Evolutionary conservation across 2,888 invertebrate genomes (phyloP), one percentile per base, ranked within the genome.

Genomic region (Drosophila limbata): DNA sequence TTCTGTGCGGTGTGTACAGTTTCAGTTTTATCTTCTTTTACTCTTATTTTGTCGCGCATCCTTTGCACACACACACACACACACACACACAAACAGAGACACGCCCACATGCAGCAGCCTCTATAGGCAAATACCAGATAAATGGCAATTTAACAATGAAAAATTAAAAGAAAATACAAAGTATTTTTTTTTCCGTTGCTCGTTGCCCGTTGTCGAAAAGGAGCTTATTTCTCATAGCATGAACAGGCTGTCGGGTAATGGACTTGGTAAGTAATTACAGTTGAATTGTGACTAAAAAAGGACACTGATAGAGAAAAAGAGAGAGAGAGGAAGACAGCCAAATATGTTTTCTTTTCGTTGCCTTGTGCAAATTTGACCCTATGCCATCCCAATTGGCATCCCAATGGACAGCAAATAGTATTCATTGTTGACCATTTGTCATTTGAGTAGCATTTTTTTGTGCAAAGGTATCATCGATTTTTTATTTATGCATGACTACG

Each of bases 141-240:
- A 88, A 84, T 85, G 88, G 88, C 84, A 83, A 86, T 84, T 84
- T 88, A 88, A 83, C 86, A 88, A 88, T 86, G 88, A 88, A 84
- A 86, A 88, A 88, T 84, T 88, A 88, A 86, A 88, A 80, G 88
- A 83, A 83, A 84, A 88, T 83, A 80, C 78, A 71, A 86, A 83
- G 84, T 65, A 74, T 69, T 79, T 79, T 73, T 69, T 78, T 31
- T 4, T 15, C 4, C 45, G n/a, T n/a, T 25, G 5, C 25, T 6
- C 5, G 21, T 25, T 39, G 35, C 28, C 19, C 28, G 47, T 44
- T 45, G 63, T 57, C 63, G 61, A 66, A 79, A 79, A 77, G 72
- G 51, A 83, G 84, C 86, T 86, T 85, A 88, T 86, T 77, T 83
- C 66, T 66, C 83, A 78, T 69, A 44, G 77, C 60, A 45, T 40